phyloP scores from a whole-genome alignment of 2,888 invertebrate species.

The Chaitophorus viminalis region DNA sequence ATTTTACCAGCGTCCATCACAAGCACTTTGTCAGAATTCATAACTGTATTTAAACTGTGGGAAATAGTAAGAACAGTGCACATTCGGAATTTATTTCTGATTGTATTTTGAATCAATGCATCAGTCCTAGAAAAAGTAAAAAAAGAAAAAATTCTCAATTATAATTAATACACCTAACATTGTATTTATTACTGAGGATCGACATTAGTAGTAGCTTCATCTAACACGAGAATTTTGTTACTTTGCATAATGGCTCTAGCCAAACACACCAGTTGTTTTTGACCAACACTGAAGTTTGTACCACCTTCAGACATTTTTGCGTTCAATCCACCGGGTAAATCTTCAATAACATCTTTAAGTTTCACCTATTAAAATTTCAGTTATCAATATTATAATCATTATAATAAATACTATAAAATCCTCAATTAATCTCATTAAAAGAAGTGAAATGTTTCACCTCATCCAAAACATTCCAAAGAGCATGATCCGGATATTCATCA shows the following conservation, averaged over 20 bases:
- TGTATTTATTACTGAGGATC: constrained; percentile 77
- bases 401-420: background rate
- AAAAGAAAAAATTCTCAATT: background rate
- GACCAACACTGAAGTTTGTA: constrained; percentile 87
- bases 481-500: constrained; percentile 79
- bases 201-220: constrained; percentile 94
- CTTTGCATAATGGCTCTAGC: constrained; percentile 87
- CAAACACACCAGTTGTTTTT: constrained; percentile 88
- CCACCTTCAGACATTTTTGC: constrained; percentile 81
- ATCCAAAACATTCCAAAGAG: constrained; percentile 85
- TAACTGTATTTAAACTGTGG: constrained; percentile 90
- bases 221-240: constrained; percentile 85
- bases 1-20: constrained; percentile 86
- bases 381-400: background rate
- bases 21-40: constrained; percentile 89
- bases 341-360: constrained; percentile 75
- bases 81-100: constrained; percentile 80
- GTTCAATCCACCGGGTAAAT: constrained; percentile 73
- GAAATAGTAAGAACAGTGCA: constrained; percentile 93
- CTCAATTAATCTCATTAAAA: no score
- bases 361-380: constrained; percentile 73
- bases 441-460: constrained; percentile 71
- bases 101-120: constrained; percentile 84
- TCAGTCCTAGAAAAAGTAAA: constrained; percentile 74
- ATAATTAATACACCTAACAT: background rate